Evolutionary conservation across 2,888 invertebrate genomes (phyloP), one percentile per base, ranked within the genome.

Genomic region (Hybos culiciformis): DNA sequence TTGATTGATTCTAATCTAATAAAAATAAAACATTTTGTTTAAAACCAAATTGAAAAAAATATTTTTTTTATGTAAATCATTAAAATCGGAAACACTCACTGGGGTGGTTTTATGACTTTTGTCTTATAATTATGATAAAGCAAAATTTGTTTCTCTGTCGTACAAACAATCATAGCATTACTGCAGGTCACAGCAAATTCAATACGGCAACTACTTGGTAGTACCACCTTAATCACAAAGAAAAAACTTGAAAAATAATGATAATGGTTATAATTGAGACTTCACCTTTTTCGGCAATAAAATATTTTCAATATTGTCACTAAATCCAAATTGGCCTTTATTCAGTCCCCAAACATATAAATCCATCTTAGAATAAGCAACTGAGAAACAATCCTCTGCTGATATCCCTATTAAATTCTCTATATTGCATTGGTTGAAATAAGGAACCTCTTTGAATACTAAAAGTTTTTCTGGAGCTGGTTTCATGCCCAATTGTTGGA

Each of bases 281-380:
- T 9, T 42, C 50, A 58, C 64, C 55, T 53, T 43, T 45, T 50
- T 54, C 23, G 64, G 64, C n/a, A 57, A 43, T 20, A 48, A 18
- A 9, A 62, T 51, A 1, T 46, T 44, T 19, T 56, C 54, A 0
- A 45, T 48, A 24, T 51, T 51, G 3, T 50, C 44, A 39, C 50
- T 54, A 33, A 58, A 43, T 2, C 86, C 87, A 53, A 90, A 66
- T 57, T 91, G 90, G 1, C 91, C 91, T 41, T 77, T 72, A 67
- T 91, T 86, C 4, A 76, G 68, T 2, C 91, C 91, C 80, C 84
- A 90, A 0, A 83, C 80, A 60, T 77, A 86, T 1, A 87, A 63
- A 2, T 70, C 70, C 21, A 70, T 61, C 1, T 62, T 46, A 59
- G 76, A 73, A 75, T 81, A 73, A 12, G 74, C 75, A 2, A 83